A percentile compares a stretch with the other conserved stretches of the same genome.
Evolutionary conservation across 2,113 vertebrate genomes (phyloP).

Genomic region (Rhea pennata): DNA sequence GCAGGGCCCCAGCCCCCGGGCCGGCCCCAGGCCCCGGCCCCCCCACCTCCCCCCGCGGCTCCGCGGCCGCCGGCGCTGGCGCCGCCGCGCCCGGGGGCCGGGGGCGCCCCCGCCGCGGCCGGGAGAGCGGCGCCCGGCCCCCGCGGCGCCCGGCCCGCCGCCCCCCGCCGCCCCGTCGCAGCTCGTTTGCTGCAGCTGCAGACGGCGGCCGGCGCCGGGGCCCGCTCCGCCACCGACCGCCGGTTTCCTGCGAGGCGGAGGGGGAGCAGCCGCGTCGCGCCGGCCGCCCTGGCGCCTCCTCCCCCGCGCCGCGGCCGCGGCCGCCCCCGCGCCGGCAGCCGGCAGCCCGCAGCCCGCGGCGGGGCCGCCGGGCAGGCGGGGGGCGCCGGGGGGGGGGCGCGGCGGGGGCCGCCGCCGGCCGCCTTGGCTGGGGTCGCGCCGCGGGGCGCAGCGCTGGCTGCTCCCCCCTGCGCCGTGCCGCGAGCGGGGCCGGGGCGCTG

Average conservation of each 20-base stretch:
- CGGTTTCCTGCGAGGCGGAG: constrained; percentile 36
- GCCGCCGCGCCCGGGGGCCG: too few species aligned
- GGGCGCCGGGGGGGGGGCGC: not conserved
- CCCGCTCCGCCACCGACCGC: constrained; percentile 19
- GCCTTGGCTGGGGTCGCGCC: too few species aligned
- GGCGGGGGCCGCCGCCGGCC: not conserved
- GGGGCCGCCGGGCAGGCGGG: not conserved
- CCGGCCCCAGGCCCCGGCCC: too few species aligned
- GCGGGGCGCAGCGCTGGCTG: not conserved
- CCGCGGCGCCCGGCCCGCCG: not conserved
- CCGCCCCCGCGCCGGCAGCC: not conserved
- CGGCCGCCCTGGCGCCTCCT: constrained; percentile 72
- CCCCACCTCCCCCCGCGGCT: too few species aligned
- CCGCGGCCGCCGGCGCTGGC: not conserved
- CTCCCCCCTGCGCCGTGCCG: not conserved
- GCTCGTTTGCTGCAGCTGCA: constrained; percentile 9
- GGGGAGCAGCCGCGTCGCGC: constrained; percentile 73
- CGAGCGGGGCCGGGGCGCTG: not conserved
- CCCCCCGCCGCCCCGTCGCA: not conserved
- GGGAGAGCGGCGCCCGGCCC: not conserved
- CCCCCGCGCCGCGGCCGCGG: constrained; percentile 51
- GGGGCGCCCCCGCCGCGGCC: too few species aligned
- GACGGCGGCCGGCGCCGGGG: constrained; percentile 12
- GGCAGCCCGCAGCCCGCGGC: too few species aligned
- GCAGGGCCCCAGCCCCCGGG: not conserved